Evolutionary conservation across 2,797 vertebrate genomes (phyloP).

Genomic region (Semotilus atromaculatus): DNA sequence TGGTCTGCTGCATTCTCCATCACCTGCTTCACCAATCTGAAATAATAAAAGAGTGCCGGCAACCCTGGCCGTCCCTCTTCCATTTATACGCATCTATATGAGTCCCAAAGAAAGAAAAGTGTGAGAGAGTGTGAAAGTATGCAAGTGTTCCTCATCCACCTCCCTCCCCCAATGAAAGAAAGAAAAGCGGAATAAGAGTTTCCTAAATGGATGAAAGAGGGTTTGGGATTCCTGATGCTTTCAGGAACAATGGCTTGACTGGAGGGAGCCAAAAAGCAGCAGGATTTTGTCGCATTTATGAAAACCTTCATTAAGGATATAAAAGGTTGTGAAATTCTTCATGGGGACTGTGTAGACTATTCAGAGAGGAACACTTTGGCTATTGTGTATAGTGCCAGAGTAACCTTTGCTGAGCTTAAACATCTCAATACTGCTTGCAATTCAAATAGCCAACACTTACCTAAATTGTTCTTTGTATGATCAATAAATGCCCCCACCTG

Average conservation of each 20-base stretch:
- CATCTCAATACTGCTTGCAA: conserved; percentile 23
- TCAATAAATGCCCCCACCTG: conserved; percentile 26
- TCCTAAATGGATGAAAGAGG: conserved; percentile 50
- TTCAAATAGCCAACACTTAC: conserved; percentile 35
- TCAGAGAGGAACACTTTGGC: conserved; percentile 29
- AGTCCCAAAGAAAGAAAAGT: conserved; percentile 16
- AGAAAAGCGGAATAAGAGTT: conserved; percentile 28
- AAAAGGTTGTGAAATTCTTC: conserved; percentile 54
- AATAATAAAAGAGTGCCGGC: conserved; percentile 49
- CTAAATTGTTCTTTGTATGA: conserved; percentile 47
- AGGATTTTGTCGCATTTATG: conserved; percentile 47
- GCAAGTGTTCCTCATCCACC: conserved; percentile 29
- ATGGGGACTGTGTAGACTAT: neutral
- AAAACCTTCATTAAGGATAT: conserved; percentile 61
- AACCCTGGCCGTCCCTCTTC: conserved; percentile 37
- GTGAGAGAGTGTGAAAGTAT: conserved; percentile 11
- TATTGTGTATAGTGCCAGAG: conserved; percentile 27
- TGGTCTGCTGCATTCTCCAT: conserved; percentile 47
- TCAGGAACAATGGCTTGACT: conserved; percentile 46
- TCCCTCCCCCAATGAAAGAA: neutral
- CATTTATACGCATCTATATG: conserved; percentile 46
- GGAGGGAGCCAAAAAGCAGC: conserved; percentile 47
- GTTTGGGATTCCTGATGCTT: conserved; percentile 3
- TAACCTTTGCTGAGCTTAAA: conserved; percentile 36
- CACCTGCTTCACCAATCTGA: conserved; percentile 51